Evolutionary conservation across 2,888 invertebrate genomes (phyloP).

Genomic region (Biston stratarius): DNA sequence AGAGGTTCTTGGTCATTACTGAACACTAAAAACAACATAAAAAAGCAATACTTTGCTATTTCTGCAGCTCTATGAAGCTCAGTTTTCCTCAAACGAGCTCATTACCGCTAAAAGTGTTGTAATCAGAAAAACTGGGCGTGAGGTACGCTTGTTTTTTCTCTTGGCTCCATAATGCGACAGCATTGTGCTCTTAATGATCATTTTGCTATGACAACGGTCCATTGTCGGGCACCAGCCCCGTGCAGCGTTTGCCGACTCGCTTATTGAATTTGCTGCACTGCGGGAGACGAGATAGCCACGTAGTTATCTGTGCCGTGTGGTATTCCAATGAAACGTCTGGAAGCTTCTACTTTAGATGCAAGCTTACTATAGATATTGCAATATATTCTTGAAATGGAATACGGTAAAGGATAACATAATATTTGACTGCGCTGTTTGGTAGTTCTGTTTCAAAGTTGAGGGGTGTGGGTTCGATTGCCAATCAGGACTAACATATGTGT

Average conservation of each 20-base stretch:
- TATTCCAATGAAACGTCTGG: constrained; percentile 6
- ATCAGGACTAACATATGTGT: too few species aligned
- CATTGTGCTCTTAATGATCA: constrained; percentile 10
- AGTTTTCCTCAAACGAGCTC: neutral
- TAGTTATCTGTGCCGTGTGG: neutral
- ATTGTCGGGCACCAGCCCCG: constrained; percentile 22
- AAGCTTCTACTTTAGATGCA: neutral
- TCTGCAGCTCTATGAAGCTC: neutral
- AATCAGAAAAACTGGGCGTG: neutral
- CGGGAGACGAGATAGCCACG: constrained; percentile 20
- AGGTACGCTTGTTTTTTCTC: neutral
- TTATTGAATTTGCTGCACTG: constrained; percentile 42
- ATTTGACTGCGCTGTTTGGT: too few species aligned
- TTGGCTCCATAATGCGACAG: neutral
- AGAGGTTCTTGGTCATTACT: too few species aligned
- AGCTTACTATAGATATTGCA: neutral
- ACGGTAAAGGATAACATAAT: neutral
- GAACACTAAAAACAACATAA: too few species aligned
- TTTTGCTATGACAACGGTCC: constrained; percentile 33
- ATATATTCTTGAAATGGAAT: neutral
- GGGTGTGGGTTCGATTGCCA: too few species aligned
- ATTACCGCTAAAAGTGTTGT: neutral
- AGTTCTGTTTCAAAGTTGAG: too few species aligned
- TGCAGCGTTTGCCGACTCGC: constrained; percentile 22
- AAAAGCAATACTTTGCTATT: too few species aligned